Conservation (phyloP, 2,888 invertebrate species). For the Tenthredo distinguenda region DNA sequence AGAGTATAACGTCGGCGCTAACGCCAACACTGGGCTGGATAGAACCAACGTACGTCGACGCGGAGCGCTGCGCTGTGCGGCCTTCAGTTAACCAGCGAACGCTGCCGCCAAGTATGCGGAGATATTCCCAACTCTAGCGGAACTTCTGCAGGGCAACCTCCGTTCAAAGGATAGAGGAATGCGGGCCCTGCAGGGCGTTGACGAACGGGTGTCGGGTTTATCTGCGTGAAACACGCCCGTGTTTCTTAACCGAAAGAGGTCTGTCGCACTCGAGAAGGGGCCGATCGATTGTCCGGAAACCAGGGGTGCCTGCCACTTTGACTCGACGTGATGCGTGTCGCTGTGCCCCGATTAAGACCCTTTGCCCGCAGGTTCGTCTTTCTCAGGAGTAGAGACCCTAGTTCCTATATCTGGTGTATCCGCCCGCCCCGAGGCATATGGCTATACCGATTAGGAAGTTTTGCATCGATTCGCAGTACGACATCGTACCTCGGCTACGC, state of each 20-base stretch:
- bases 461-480: background rate
- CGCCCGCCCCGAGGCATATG: background rate
- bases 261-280: background rate
- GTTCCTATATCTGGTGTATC: background rate
- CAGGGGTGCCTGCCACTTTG: constrained; percentile 28
- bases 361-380: constrained; percentile 4
- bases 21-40: background rate
- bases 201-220: constrained; percentile 29
- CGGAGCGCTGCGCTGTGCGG: constrained; percentile 50
- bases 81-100: constrained; percentile 14
- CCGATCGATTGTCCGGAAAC: constrained; percentile 36
- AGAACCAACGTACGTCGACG: constrained; percentile 48
- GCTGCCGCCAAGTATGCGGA: constrained; percentile 44
- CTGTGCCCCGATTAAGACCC: constrained; percentile 29
- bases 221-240: constrained; percentile 50
- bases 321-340: constrained; percentile 37
- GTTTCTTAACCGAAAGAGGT: constrained; percentile 28
- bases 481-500: background rate
- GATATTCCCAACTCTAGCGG: constrained; percentile 33
- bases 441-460: background rate
- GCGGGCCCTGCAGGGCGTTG: constrained; percentile 46
- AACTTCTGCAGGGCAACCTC: constrained; percentile 21
- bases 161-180: constrained; percentile 51
- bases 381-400: background rate
- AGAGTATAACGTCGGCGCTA: constrained; percentile 49